phyloP scores from a whole-genome alignment of 2,113 vertebrate genomes.

The Picathartes gymnocephalus region DNA sequence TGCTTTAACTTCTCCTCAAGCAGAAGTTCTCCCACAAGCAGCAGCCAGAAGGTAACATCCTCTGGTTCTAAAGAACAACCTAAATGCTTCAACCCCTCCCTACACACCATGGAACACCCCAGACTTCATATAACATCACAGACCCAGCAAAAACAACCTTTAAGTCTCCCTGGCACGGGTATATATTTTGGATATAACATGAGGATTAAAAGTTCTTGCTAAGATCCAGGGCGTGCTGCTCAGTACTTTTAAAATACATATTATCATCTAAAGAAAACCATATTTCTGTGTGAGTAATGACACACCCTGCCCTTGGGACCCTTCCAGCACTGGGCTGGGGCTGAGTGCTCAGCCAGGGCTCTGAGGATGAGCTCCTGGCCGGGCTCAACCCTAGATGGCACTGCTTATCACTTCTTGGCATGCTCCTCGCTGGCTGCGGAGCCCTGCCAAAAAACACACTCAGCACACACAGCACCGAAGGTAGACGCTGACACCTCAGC shows the following conservation, averaged over 20 bases:
- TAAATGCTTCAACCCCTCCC: not conserved
- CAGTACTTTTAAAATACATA: not conserved
- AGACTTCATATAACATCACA: not conserved
- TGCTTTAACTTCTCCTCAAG: not conserved
- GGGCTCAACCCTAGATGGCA: slow-evolving; percentile 62
- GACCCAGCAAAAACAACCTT: not conserved
- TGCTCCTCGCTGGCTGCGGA: not conserved
- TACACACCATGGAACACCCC: not conserved
- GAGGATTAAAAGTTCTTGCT: not conserved
- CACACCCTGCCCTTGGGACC: not conserved
- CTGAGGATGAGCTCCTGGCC: not conserved
- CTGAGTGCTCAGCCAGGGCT: not conserved
- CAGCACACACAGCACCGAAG: rapidly evolving
- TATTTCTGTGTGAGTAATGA: not conserved
- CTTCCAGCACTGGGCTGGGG: not conserved
- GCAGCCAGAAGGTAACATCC: not conserved
- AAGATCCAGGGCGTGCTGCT: not conserved
- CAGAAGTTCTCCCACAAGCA: not conserved
- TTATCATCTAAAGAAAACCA: not conserved
- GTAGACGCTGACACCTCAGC: not conserved
- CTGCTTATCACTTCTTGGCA: not conserved
- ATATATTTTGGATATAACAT: not conserved
- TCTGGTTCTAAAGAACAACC: not conserved
- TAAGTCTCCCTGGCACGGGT: not conserved
- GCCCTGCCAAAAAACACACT: not conserved